Base-by-base conservation (phyloP, 2,113 vertebrate genomes). In the Podarcis cretensis region DNA sequence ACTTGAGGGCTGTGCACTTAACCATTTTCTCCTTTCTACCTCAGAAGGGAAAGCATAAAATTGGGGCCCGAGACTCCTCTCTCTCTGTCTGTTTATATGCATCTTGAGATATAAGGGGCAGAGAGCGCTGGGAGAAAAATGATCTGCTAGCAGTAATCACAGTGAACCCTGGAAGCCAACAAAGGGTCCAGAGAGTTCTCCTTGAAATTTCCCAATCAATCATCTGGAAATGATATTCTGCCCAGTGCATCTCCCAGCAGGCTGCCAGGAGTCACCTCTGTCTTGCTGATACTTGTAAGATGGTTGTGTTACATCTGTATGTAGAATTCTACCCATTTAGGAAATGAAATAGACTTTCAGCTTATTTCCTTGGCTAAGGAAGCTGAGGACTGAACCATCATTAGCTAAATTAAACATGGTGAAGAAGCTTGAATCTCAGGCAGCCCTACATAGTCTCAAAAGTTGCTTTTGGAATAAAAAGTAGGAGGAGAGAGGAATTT, bases 391-490 rank as follows among this genome's bases (percentile, higher is more conserved):
- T 82, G 68, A 85, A 68, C 40, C 69, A 89, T 91, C 37, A 13
- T 94, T 89, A 90, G 43, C 88, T 91, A 85, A 94, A 89, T 90
- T 69, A 89, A 91, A 75, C 5, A n/a, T 5, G 54, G 89, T 73
- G 80, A 54, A 79, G 86, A 59, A n/a, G 40, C 82, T 84, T 25
- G 7, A 43, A 54, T 84, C 40, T 54, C 40, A 20, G 30, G 40
- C 40, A 14, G 13, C 7, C 30, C 8, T 21, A 30, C 8, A 48
- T 48, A 85, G 23, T 81, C 80, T 89, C 27, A 71, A 21, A 84
- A 84, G 66, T 14, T 83, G 76, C 23, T 85, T 63, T 35, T 16
- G 82, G 30, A 54, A 27, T 14, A 84, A 7, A 48, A 48, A n/a
- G 40, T 18, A 27, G 10, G 35, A 79, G 32, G 43, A 48, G 14